These are phyloP conservation scores for Neosilurus hyrtlii DNA, from an alignment of 2,797 vertebrate species.

Conservation along the genomic window DNA sequence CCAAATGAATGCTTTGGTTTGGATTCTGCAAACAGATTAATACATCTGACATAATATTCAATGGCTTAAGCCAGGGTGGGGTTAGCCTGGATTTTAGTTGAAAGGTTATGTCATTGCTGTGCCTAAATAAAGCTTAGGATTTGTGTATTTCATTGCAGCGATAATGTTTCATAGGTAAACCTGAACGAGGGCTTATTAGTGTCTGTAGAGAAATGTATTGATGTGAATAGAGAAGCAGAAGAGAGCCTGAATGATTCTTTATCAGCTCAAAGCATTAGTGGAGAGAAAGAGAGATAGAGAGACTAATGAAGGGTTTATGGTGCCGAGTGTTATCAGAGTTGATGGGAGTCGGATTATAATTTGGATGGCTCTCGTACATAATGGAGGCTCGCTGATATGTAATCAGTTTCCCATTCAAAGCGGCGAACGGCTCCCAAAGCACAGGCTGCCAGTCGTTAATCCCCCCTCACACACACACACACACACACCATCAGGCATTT, in stretches of 20 bases:
- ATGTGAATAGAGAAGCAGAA: not conserved
- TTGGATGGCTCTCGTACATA: constrained; percentile 62
- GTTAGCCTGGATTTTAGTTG: not conserved
- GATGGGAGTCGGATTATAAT: constrained; percentile 59
- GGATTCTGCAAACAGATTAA: not conserved
- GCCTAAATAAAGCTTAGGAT: not conserved
- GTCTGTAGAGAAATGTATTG: not conserved
- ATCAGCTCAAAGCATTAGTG: constrained; percentile 40
- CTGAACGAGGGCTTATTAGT: not conserved
- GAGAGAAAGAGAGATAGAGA: constrained; percentile 38
- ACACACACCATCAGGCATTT: constrained; percentile 41
- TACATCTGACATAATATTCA: no score
- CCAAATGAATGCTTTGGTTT: not conserved
- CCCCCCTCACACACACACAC: constrained; percentile 28
- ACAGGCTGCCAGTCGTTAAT: constrained; percentile 47
- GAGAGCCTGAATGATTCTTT: constrained; percentile 20
- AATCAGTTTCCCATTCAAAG: constrained; percentile 58
- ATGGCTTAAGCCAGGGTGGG: not conserved
- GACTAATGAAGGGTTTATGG: constrained; percentile 56
- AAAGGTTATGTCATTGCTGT: not conserved
- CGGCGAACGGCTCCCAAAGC: constrained; percentile 55
- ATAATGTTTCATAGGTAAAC: not conserved
- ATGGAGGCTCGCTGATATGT: constrained; percentile 61
- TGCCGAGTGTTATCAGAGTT: constrained; percentile 58
- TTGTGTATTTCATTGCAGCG: not conserved